Conservation (phyloP, 2,797 vertebrate genomes). For the Pangasius macronema region DNA sequence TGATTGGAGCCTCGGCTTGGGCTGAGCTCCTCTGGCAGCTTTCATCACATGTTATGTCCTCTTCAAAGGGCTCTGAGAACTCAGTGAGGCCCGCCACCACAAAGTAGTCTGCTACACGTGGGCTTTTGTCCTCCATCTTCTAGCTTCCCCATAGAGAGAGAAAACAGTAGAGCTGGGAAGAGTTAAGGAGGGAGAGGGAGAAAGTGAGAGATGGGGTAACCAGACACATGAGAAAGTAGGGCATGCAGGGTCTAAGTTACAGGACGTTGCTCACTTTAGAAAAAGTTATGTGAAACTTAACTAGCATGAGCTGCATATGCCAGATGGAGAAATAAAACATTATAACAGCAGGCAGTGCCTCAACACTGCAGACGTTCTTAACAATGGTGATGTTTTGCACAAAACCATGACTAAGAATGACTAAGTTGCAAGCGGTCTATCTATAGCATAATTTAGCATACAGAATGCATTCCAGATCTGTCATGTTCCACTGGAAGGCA, state of each 20-base stretch:
- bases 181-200: conserved; percentile 49
- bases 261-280: conserved; percentile 36
- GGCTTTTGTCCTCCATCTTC: conserved; percentile 98
- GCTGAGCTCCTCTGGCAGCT: conserved; percentile 82
- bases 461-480: neutral
- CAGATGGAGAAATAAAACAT: conserved; percentile 15
- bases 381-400: neutral
- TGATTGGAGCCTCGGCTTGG: conserved; percentile 92
- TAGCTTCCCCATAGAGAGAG: conserved; percentile 82
- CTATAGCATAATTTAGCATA: neutral
- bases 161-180: conserved; percentile 60
- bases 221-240: conserved; percentile 42
- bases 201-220: conserved; percentile 31
- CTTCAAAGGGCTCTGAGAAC: conserved; percentile 91
- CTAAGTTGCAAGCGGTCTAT: neutral
- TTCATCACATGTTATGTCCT: conserved; percentile 92
- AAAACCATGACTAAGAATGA: conserved; percentile 14
- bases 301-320: neutral
- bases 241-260: conserved; percentile 31
- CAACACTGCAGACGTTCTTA: neutral
- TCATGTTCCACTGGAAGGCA: neutral
- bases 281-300: conserved; percentile 38
- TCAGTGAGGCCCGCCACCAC: conserved; percentile 95
- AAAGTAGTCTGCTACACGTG: conserved; percentile 98
- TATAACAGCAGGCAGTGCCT: neutral